phyloP scores from a whole-genome alignment of 2,888 invertebrate species.

The Aporophyla lueneburgensis region DNA sequence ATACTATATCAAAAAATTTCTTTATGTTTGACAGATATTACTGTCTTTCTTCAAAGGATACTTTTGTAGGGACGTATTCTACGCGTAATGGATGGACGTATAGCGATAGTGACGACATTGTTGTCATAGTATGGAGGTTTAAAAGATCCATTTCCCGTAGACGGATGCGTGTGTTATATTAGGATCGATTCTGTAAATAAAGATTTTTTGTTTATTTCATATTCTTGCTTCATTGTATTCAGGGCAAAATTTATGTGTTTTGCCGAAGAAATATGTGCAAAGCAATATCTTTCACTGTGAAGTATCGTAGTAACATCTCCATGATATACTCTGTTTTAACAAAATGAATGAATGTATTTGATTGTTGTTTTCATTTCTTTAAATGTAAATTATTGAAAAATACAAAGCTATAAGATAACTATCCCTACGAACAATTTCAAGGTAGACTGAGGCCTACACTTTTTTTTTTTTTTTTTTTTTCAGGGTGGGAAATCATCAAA shows the following conservation, averaged over 20 bases:
- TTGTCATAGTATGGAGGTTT: conserved; percentile 41
- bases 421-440: not conserved
- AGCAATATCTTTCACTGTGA: not conserved
- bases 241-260: conserved; percentile 12
- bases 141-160: conserved; percentile 67
- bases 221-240: conserved; percentile 44
- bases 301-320: not conserved
- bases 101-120: not conserved
- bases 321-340: not conserved
- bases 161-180: conserved; percentile 66
- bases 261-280: not conserved
- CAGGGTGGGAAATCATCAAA: too few relatives aligned
- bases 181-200: conserved; percentile 70
- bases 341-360: not conserved
- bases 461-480: too few relatives aligned
- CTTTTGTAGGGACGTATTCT: not conserved
- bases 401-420: not conserved
- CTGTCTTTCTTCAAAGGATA: conserved; percentile 4
- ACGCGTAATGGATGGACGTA: conserved; percentile 15
- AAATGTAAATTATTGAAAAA: not conserved
- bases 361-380: not conserved
- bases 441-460: too few relatives aligned
- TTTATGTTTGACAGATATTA: conserved; percentile 48
- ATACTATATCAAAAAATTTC: conserved; percentile 42
- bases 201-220: conserved; percentile 65